A percentile compares a stretch with the other conserved stretches of the same genome.
These are phyloP conservation scores for Heterotis niloticus DNA, from an alignment of 2,113 vertebrate species.

Conservation along the genomic window DNA sequence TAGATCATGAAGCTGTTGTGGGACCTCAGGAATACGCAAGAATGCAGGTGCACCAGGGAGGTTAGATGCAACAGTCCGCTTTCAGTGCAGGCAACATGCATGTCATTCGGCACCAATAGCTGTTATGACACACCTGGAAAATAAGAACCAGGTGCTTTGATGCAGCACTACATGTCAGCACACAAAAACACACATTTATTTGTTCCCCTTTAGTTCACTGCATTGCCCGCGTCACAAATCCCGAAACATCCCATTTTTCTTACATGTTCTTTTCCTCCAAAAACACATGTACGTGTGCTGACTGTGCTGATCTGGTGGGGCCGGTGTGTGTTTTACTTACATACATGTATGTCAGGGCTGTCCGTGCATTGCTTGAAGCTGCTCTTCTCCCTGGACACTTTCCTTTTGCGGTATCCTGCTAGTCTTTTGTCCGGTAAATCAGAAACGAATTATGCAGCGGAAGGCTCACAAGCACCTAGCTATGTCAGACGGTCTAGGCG, in stretches of 20 bases:
- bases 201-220: not conserved
- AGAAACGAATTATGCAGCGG: slow-evolving; percentile 12
- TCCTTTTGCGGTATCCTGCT: not conserved
- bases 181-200: not conserved
- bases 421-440: slow-evolving; percentile 14
- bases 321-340: slow-evolving; percentile 21
- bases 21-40: not conserved
- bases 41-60: not conserved
- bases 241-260: not conserved
- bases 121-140: slow-evolving; percentile 4
- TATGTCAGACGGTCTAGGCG: too few species aligned
- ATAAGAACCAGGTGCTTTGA: not conserved
- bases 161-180: not conserved
- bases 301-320: not conserved
- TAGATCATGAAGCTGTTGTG: not conserved
- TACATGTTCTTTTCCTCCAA: not conserved
- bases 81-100: not conserved
- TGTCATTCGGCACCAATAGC: not conserved
- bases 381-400: not conserved
- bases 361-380: slow-evolving; percentile 24
- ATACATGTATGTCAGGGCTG: slow-evolving; percentile 30
- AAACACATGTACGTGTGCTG: not conserved
- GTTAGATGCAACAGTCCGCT: not conserved
- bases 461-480: not conserved
- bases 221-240: not conserved